Base-by-base conservation (phyloP, 53 echinoderm and acorn worm species). In the Zoroaster sp. region DNA sequence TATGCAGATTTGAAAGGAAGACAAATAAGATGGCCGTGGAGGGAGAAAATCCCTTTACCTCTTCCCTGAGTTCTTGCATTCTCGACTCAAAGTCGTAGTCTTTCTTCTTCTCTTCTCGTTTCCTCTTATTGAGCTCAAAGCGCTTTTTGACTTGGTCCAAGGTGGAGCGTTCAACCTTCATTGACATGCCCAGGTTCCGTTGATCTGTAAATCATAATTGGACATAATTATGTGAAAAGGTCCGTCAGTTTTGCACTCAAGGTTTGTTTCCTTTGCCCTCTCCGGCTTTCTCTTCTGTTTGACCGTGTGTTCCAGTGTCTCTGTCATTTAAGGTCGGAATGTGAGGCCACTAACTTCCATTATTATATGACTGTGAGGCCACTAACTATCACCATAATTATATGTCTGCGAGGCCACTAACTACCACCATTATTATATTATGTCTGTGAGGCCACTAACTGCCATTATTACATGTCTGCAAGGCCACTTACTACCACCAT, bases 1-100 rank as follows among this genome's bases (percentile, higher is more conserved):
- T n/a, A n/a, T n/a, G n/a, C n/a, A n/a, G n/a, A n/a, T n/a, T n/a
- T n/a, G n/a, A n/a, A n/a, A n/a, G n/a, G n/a, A n/a, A n/a, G n/a
- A n/a, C n/a, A n/a, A n/a, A n/a, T n/a, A n/a, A n/a, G n/a, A n/a
- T n/a, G n/a, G n/a, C n/a, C n/a, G n/a, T n/a, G n/a, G n/a, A n/a
- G n/a, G n/a, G 23, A 59, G 63, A 59, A 59, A 9, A 11, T 28
- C 28, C 28, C 66, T 75, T 40, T 72, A 96, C 99, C 96, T 96
- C 96, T 94, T 99, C 96, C 66, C 93, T 89, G 11, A 99, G 90
- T 85, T 99, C 99, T 74, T 91, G 91, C 92, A 99, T 93, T 88
- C 99, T 93, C 1, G 95, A 82, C 74, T 96, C 99, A 94, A 99
- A 99, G 73, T 99, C 99, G 41, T 99, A 99, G 9, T 99, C 99